Base-by-base conservation (phyloP, 2,888 invertebrate genomes). In the Aphodius sticticus region DNA sequence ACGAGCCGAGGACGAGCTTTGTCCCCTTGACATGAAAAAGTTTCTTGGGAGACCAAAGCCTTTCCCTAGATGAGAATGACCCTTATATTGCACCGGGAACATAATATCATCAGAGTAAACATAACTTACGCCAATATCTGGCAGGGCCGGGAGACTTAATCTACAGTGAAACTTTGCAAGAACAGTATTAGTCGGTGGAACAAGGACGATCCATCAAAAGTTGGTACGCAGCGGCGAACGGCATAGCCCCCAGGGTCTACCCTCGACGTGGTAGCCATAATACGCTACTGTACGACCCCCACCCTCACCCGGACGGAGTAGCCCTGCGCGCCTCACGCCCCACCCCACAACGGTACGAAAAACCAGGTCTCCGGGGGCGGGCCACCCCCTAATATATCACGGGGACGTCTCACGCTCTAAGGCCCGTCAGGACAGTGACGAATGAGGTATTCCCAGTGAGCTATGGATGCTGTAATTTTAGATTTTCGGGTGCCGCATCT, bases 381-480 rank as follows among this genome's bases (percentile, higher is more conserved):
- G 53, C 53, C 53, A 53, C 53, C 53, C 53, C 53, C 53, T 53
- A 35, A 74, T 74, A 74, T 36, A 74, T 74, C 74, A 74, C n/a
- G 35, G 6, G 74, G 36, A 26, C 16, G 74, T 74, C 74, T 74
- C 74, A 74, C 74, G 74, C 36, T 74, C 37, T 74, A 74, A 74
- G 74, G 74, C 74, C 26, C 74, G 35, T 74, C 37, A 74, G 74
- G 74, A 74, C 37, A 74, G 74, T 82, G 83, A 83, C 82, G 80
- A 80, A 83, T 82, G 82, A 70, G 81, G 80, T 79, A 82, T 82
- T 81, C 81, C 80, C 76, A 76, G 80, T 82, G 82, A 83, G 82
- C 81, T 83, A 82, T 81, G 81, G 82, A 74, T 80, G 81, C 78
- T 79, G 81, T 83, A 82, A 83, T 83, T 82, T 82, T 82, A 81